A percentile compares a stretch with the other conserved stretches of the same genome.
Evolutionary conservation across 2,797 vertebrate species (phyloP).

Genomic region (Gymnothorax javanicus): DNA sequence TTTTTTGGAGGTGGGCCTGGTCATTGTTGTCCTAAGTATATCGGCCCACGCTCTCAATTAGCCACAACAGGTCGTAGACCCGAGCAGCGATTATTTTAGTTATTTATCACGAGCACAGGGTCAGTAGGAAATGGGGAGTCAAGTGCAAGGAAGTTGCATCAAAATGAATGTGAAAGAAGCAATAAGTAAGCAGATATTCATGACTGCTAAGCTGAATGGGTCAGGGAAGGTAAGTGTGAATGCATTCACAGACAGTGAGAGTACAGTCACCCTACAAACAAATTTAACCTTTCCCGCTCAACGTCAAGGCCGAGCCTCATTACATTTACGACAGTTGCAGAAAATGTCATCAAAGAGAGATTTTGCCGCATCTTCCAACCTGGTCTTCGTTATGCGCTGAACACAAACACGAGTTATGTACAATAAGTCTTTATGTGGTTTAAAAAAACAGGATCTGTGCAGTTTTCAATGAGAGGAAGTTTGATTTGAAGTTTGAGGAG

Average conservation of each 20-base stretch:
- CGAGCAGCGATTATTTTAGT: no score
- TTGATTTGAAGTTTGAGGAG: slow-evolving; percentile 64
- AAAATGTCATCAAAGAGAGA: not conserved
- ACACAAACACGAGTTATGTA: not conserved
- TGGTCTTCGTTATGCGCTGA: not conserved
- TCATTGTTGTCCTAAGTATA: no score
- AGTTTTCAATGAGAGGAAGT: slow-evolving; percentile 74
- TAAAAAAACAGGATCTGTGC: slow-evolving; percentile 17
- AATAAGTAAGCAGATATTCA: no score
- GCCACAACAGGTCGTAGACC: no score
- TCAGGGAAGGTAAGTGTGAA: no score
- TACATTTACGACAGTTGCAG: not conserved
- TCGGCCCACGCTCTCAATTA: no score
- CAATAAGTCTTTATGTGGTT: not conserved
- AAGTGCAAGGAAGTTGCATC: no score
- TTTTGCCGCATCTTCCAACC: not conserved
- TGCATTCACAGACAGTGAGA: no score
- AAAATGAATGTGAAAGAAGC: no score
- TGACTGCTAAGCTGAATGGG: no score
- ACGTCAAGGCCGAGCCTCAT: not conserved
- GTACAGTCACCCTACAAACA: not conserved
- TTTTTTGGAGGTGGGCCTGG: no score
- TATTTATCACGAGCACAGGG: not conserved
- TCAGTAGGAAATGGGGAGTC: not conserved
- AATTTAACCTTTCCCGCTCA: not conserved